Base-by-base conservation (phyloP, 2,113 vertebrate genomes). In the Sinocyclocheilus maitianheensis region DNA sequence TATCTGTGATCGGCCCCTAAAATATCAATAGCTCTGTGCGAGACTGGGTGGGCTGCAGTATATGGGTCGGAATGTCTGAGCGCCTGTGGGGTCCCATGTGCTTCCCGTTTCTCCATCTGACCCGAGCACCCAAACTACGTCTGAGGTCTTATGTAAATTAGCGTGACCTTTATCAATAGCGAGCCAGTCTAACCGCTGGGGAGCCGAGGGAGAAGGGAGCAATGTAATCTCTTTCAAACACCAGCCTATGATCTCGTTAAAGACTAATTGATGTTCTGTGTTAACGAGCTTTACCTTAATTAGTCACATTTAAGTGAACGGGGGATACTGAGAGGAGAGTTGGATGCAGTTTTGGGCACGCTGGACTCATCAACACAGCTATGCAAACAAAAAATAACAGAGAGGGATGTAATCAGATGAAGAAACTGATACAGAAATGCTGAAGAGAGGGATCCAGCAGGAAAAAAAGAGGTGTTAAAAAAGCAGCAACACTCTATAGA, bases 281-380 rank as follows among this genome's bases (percentile, higher is more conserved):
- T 93, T 94, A 95, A 95, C 91, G 89, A 93, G 95, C 93, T 94
- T 95, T 95, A 94, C 94, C 93, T 95, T 95, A 93, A 95, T 95
- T 93, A 93, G 91, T 91, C 90, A 92, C 89, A 93, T 95, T 94
- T 93, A 92, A 92, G 91, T 91, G 89, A 94, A 94, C 91, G 91
- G 80, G 89, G 89, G 69, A 88, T 83, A 84, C 83, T 60, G 86
- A 43, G 53, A 34, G 43, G 79, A 85, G 79, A 87, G 80, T 72
- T 77, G 69, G 40, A 65, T 67, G 86, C 81, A 87, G 91, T 30
- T 87, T 74, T 85, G 85, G 87, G 87, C 81, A 69, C 71, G 69
- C 55, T 86, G 67, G 79, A 87, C 63, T 81, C 53, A 74, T 84
- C 76, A 74, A 53, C 37, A 46, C n/a, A 30, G 83, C 65, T 51